Evolutionary conservation across 2,113 vertebrate species (phyloP), one percentile per base, ranked within the genome.

Genomic region (Neolamprologus variostigma): DNA sequence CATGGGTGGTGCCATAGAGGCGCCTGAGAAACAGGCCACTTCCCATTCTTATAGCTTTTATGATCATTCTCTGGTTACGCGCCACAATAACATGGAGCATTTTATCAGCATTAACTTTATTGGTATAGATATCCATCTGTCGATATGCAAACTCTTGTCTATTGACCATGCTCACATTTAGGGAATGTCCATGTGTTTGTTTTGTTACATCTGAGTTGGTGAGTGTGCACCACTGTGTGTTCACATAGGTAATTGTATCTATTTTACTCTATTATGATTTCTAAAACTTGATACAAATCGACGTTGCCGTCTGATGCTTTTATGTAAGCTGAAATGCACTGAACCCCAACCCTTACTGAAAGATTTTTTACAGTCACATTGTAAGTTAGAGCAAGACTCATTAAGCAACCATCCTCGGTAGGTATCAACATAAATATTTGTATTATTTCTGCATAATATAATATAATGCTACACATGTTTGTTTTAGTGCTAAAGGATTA

Each of bases 61-160:
- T 94, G 93, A 93, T 92, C 91, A 51, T 93, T 94, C 94, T 95
- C 92, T 81, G 87, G 95, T 95, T 96, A 93, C 95, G 90, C 10
- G 31, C 88, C 86, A 90, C 93, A 90, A 93, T 85, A 93, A 93
- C 37, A 9, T 90, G 35, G 53, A 40, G 55, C 81, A 86, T 92
- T 95, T 95, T 93, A 91, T 94, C 92, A 94, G 90, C 92, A 91
- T 94, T 92, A 93, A 94, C 91, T 84, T 90, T 90, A 86, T 86
- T 59, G 88, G 83, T 91, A 89, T 88, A 88, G 89, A 92, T 94
- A 93, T 94, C 92, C 84, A 89, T 93, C 91, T 91, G 90, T 94
- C 95, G 93, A 95, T 95, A 94, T 80, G 50, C 86, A 81, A 91
- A 92, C 84, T 84, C 81, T 66, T 83, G 79, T 4, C 21, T 91